Evolutionary conservation across 2,888 invertebrate genomes (phyloP), one percentile per base, ranked within the genome.

Genomic region (Criorhina ranunculi): DNA sequence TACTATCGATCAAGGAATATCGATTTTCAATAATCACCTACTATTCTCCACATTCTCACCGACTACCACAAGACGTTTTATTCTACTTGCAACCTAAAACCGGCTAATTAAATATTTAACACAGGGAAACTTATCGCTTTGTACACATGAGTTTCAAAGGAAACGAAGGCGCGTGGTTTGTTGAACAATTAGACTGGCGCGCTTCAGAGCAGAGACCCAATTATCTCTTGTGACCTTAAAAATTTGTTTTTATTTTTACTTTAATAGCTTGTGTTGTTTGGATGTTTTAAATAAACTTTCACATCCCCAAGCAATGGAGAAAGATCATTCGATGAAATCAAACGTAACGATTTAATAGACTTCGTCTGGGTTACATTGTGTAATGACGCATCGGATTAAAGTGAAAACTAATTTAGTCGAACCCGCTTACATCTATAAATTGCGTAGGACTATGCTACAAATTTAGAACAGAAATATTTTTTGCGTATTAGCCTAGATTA

Each of bases 61-160:
- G 15, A 24, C 12, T 24, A 42, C 51, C 35, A 40, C 24, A 40
- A 33, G 33, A 0, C 42, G 33, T 17, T 37, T 46, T 4, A 29
- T 15, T 19, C 57, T 17, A 57, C 46, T 64, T 49, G 29, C 33
- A 67, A 57, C 59, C 35, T 60, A 31, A 44, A 55, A 31, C 62
- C 19, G 42, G n/a, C 12, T 62, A 35, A 62, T 70, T 62, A 70
- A 62, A 77, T 62, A 70, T 62, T 77, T 44, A 70, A 31, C 55
- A 37, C n/a, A 4, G 15, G 0, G n/a, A 1, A 35, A 46, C 44
- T 46, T 46, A 37, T 40, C 59, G 11, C 24, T 55, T 51, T 29
- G 44, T 37, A 62, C 9, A 24, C 7, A 46, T 17, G 42, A 62
- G 59, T 15, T 59, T 49, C 11, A 33, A 44, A 9, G 7, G 15